Base-by-base conservation (phyloP, 2,113 vertebrate species). In the Lethenteron camtschaticum region DNA sequence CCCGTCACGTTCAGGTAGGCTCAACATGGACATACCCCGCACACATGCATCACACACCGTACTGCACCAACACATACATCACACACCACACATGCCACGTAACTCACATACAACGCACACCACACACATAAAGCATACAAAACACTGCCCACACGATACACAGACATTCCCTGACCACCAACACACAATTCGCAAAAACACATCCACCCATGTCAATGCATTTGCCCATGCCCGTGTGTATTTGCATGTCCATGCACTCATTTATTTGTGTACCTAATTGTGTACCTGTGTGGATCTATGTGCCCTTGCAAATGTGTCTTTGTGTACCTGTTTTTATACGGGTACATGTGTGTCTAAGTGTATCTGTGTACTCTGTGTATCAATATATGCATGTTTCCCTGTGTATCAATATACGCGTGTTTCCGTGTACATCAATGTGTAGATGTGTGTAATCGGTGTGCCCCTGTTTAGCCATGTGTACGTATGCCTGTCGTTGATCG, bases 1-100 rank as follows among this genome's bases (percentile, higher is more conserved):
- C 94, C 94, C 0, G 94, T 96, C 68, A 97, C 94, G 1, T 97
- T 97, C 84, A 96, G 94, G 94, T 95, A 77, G 71, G 70, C 41
- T 41, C 41, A 41, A 41, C 41, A 41, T 41, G 41, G 41, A 6
- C 41, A 41, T 41, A 41, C 41, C 41, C 41, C 41, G 5, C 41
- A 41, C 41, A 41, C 41, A 41, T 41, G 41, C 41, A 41, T 41
- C 41, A 41, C 41, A 41, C 41, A 41, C 41, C 41, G 41, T 41
- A 41, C 41, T 41, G 6, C 41, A 41, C 41, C 41, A 41, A 41
- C 41, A 41, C 41, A 41, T 41, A 41, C 41, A 41, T 6, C 41
- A 41, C 41, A 41, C 6, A 41, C 41, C 41, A 41, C 41, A 41
- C 41, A 41, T 41, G 6, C 41, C 41, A 41, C 41, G 41, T 41